These are phyloP conservation scores for Osmerus mordax DNA, from an alignment of 2,113 vertebrate species.

Conservation along the genomic window DNA sequence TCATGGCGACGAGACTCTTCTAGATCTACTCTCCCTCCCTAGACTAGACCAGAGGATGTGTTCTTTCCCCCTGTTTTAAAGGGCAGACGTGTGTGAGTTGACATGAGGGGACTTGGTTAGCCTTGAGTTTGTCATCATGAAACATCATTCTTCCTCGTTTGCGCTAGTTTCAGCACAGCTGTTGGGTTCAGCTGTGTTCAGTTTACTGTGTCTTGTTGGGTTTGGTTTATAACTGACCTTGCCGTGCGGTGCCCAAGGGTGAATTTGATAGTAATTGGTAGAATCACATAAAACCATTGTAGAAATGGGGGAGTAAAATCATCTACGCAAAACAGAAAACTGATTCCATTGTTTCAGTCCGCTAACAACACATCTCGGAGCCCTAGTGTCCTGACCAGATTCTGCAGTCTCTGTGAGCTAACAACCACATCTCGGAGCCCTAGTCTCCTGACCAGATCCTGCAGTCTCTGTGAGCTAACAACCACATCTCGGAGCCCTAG, in stretches of 20 bases:
- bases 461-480: no score
- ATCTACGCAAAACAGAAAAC: background rate
- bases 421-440: no score
- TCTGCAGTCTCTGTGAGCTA: no score
- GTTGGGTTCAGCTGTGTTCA: conserved; percentile 33
- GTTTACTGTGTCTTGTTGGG: conserved; percentile 9
- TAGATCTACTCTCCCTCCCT: conserved; percentile 28
- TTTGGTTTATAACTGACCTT: conserved; percentile 34
- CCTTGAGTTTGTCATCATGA: background rate
- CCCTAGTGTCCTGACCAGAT: no score
- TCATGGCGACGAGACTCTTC: no score
- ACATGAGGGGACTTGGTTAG: no score
- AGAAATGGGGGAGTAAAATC: background rate
- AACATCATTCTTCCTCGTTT: conserved; percentile 33
- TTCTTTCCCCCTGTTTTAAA: conserved; percentile 12
- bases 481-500: no score
- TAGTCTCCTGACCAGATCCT: no score
- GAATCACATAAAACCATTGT: conserved; percentile 31
- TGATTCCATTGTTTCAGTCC: no score
- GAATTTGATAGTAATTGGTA: conserved; percentile 37
- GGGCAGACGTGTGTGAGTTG: no score
- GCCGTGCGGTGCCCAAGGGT: background rate
- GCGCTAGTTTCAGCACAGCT: conserved; percentile 42
- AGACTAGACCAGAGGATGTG: conserved; percentile 19
- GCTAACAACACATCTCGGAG: no score